These are phyloP conservation scores for Actinernus sp. DNA, from an alignment of 92 coral and sea anemone genomes.

Conservation along the genomic window DNA sequence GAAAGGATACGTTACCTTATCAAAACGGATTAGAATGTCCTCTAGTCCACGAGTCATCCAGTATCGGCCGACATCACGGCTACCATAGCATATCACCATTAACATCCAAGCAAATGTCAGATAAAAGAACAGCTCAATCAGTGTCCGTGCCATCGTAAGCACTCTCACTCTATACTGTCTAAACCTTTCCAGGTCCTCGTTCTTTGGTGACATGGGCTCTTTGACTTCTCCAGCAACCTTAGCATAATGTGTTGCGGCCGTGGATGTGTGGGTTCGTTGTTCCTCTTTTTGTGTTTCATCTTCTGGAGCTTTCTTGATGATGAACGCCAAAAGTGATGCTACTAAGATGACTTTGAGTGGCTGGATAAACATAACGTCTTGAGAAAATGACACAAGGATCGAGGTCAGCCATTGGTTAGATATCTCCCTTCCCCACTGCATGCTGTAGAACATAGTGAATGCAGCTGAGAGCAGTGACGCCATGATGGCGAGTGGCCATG, in stretches of 20 bases:
- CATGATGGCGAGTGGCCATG: conserved; percentile 68
- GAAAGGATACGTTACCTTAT: conserved; percentile 55
- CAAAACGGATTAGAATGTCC: conserved; percentile 62
- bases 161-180: conserved; percentile 85
- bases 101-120: conserved; percentile 85
- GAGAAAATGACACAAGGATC: conserved; percentile 91
- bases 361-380: conserved; percentile 90
- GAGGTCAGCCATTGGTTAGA: conserved; percentile 96
- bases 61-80: conserved; percentile 70
- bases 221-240: conserved; percentile 40
- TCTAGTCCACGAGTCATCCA: conserved; percentile 75
- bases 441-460: conserved; percentile 92
- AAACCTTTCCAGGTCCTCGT: conserved; percentile 65
- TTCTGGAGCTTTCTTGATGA: conserved; percentile 92
- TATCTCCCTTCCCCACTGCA: conserved; percentile 91
- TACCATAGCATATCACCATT: conserved; percentile 82
- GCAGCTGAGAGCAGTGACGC: conserved; percentile 82
- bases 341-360: conserved; percentile 90
- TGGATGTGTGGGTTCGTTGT: background rate
- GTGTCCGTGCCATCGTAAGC: conserved; percentile 76
- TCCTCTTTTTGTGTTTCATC: conserved; percentile 60
- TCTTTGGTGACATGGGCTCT: conserved; percentile 58
- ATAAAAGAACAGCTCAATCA: conserved; percentile 76
- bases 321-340: conserved; percentile 79
- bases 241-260: conserved; percentile 20